A percentile compares a stretch with the other conserved stretches of the same genome.
Evolutionary conservation across 2,113 vertebrate genomes (phyloP).

Genomic region (Maylandia zebra): DNA sequence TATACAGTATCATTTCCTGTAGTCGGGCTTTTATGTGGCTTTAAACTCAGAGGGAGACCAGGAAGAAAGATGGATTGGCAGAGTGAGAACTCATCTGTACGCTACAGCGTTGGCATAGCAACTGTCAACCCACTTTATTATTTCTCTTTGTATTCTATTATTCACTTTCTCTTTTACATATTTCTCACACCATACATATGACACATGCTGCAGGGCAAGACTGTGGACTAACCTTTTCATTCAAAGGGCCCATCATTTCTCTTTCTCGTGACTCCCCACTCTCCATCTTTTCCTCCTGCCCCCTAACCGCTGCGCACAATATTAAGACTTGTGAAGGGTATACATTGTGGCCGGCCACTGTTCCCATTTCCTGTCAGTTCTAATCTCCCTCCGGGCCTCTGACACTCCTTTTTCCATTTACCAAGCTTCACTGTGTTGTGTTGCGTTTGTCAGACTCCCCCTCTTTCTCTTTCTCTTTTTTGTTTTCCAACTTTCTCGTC

Average conservation of each 20-base stretch:
- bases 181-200: constrained; percentile 5
- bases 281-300: constrained; percentile 23
- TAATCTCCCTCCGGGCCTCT: neutral
- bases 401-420: constrained; percentile 6
- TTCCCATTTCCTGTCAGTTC: constrained; percentile 22
- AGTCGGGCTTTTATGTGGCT: neutral
- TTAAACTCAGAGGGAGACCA: constrained; percentile 6
- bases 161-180: constrained; percentile 42
- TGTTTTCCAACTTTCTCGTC: neutral
- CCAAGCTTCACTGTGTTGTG: neutral
- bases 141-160: constrained; percentile 38
- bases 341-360: neutral
- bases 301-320: constrained; percentile 28
- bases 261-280: constrained; percentile 1
- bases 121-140: constrained; percentile 42
- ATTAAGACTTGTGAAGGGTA: constrained; percentile 30
- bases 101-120: constrained; percentile 64
- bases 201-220: constrained; percentile 2
- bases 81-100: constrained; percentile 38
- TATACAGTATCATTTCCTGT: constrained; percentile 9
- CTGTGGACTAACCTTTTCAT: constrained; percentile 29
- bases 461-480: neutral
- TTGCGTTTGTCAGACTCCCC: neutral
- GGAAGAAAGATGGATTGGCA: neutral
- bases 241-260: constrained; percentile 25